Base-by-base conservation (phyloP, 1,140 invertebrate species). In the Asbolus verrucosus region DNA sequence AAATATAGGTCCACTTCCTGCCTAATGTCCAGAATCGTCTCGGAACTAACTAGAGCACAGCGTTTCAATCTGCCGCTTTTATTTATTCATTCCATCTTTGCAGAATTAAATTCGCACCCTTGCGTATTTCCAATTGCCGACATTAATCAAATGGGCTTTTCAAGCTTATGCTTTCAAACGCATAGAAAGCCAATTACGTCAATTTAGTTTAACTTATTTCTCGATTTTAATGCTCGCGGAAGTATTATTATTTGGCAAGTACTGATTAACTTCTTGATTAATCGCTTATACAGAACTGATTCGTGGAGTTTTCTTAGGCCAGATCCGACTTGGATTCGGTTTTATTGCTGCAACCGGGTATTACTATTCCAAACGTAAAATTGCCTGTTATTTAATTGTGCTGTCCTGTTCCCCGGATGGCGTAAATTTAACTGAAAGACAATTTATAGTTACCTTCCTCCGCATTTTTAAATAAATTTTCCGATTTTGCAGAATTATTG, bases 131-230 rank as follows among this genome's bases (percentile, higher is more conserved):
- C 61, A 39, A 63, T 62, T 63, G 61, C 33, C 21, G 33, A 39
- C 61, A 63, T 63, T 63, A 63, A 63, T 63, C 61, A 63, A 63
- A 63, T 14, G 11, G 39, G 61, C 61, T 63, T 63, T 62, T 41
- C 31, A 27, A 21, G 46, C 19, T 54, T 54, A 54, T 54, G 46
- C 46, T 54, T 46, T 18, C 46, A 21, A 14, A 54, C 27, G 46
- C 27, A 54, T 54, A 54, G 46, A 54, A 27, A 54, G 46, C 46
- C 46, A 54, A 54, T 54, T 54, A 54, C 21, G 46, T 27, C 46
- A 54, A 54, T 54, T 54, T 36, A 36, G 33, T 36, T 36, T 54
- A 54, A 54, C 46, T 54, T 54, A 54, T 54, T 54, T 54, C 21
- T 9, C 19, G 46, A 54, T 54, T 24, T 24, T 54, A 54, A 54